Base-by-base conservation (phyloP, 2,888 invertebrate genomes). In the Eudemis profundana region DNA sequence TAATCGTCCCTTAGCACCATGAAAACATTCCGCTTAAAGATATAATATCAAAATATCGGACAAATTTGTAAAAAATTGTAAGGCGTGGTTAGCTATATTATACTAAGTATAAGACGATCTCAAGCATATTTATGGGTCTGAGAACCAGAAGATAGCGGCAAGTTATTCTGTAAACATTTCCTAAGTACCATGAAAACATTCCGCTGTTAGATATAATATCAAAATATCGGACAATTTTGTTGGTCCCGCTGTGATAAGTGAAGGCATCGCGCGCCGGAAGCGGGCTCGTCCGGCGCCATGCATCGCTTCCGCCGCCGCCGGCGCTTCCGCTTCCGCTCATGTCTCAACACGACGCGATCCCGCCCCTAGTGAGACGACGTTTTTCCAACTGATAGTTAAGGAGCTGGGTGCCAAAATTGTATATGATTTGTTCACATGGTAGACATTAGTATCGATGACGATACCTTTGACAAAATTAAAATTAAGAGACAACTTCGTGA, bases 181-280 rank as follows among this genome's bases (percentile, higher is more conserved):
- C 51, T 14, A 14, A 38, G 17, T 12, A 23, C 8, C 10, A n/a
- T 8, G 10, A 44, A 50, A 21, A 27, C 36, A 10, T 38, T 36
- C n/a, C 40, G 14, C 12, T 42, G 21, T 56, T 56, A 42, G 46
- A 60, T 59, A 46, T 47, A 40, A 53, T 53, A 53, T 60, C 46
- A 21, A 63, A 65, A 65, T 65, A 61, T 61, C 50, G 60, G 79
- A 74, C 76, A 83, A 85, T 85, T 77, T 85, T 77, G 75, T 78
- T 74, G 79, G 79, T 67, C 91, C 89, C 71, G 84, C 87, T 83
- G 89, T 72, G 90, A 85, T 92, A 92, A 92, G 89, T 90, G 89
- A 87, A 89, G 89, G 86, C 88, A 80, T 76, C 80, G 81, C 75
- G 78, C 81, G 77, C 78, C 77, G 91, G 91, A 90, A 86, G 88